Evolutionary conservation across 53 echinoderm and acorn worm species (phyloP), one percentile per base, ranked within the genome.

Genomic region (Holothuria leucospilota): DNA sequence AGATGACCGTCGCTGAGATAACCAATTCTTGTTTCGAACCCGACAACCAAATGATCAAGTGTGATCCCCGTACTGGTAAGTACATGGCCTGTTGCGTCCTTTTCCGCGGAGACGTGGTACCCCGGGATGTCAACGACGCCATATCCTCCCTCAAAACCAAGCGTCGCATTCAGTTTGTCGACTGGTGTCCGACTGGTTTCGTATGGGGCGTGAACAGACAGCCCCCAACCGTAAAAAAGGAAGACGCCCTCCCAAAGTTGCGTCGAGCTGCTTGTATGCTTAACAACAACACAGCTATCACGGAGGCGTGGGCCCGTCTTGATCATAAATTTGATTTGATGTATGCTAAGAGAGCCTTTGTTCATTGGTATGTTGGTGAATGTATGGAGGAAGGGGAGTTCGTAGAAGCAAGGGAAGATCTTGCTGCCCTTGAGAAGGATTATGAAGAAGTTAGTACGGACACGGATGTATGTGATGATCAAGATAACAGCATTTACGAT

Each of bases 111-210:
- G 96, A 96, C 86, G 94, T 96, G 34, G 94, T 96, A 79, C 94
- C 96, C 75, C 92, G 94, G 66, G 96, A 96, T 83, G 96, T 96
- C 90, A 96, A 94, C 80, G 92, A 92, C 69, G 93, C 96, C 69
- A 96, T 96, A 63, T 94, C 96, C 61, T 90, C 82, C 75, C 91
- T 96, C 90, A 96, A 96, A 77, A 96, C 96, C 90, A 96, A 96
- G 84, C 90, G 96, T 63, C 77, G 92, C 90, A 96, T n/a, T n/a
- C n/a, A n/a, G 86, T 96, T 96, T 68, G 96, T 96, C 63, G 96
- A 96, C 90, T 96, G 96, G 96, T 96, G 96, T 85, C 96, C 96
- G 88, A 96, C 96, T 90, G 96, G 96, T 51, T 96, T 96, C 96
- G 93, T 91, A 81, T 93, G 93, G 62, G 95, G 95, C 69, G 91